Base-by-base conservation (phyloP, 2,888 invertebrate species). In the Cryptus viduatorius region DNA sequence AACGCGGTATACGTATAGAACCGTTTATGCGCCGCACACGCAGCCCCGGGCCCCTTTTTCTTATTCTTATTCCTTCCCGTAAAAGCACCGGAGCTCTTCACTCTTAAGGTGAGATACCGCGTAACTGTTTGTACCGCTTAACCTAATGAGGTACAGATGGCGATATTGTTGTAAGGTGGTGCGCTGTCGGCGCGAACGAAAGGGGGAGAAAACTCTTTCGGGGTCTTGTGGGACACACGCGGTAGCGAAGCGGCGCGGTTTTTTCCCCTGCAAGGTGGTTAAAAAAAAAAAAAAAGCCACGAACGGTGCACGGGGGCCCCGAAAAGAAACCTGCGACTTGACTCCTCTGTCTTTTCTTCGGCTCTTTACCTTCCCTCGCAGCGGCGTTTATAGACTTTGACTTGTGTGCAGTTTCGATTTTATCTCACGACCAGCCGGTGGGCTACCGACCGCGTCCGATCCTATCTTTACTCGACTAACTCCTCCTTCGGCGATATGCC, bases 121-220 rank as follows among this genome's bases (percentile, higher is more conserved):
- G 82, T 37, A 86, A 86, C 90, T 89, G 89, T 91, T 92, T 92
- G 92, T 92, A 92, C 89, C 93, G 92, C 91, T 93, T 92, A 93
- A 90, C 91, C 92, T 93, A 93, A 93, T 92, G 93, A 93, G 92
- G 89, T 89, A 91, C 92, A 92, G 90, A 92, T 92, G 92, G 89
- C 82, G 87, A 91, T 90, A 89, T 89, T 87, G 88, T 86, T 84
- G 89, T 86, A 88, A 88, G 87, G 87, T 79, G 88, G 84, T 37
- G 50, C 19, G n/a, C 83, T 76, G 78, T 68, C n/a, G 68, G 19
- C 37, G 19, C 59, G 78, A 73, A 48, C 50, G 85, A 82, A 85
- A 73, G 56, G 83, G 83, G 79, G 73, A 61, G 65, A 72, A 67
- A 71, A 56, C 61, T 77, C 72, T 83, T 79, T 76, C 29, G 19